These are phyloP conservation scores for Zosterops borbonicus DNA, from an alignment of 2,113 vertebrate genomes.

Conservation along the genomic window DNA sequence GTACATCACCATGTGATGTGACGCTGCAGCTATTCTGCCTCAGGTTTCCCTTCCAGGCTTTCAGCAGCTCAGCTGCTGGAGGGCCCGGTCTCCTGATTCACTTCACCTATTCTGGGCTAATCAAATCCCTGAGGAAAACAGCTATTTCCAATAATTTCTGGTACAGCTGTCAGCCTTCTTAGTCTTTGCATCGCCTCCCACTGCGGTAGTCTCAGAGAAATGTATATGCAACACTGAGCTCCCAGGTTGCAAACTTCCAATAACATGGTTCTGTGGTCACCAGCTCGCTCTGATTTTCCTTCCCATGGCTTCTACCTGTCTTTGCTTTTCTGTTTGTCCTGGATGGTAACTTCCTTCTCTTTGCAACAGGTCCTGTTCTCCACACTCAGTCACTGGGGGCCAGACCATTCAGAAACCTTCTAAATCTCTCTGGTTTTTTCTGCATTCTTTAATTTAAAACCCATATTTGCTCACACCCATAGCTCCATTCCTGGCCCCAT, in stretches of 20 bases:
- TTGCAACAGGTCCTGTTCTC: not conserved
- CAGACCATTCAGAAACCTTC: not conserved
- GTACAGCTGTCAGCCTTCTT: not conserved
- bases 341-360: not conserved
- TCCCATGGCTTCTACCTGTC: not conserved
- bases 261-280: not conserved
- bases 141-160: slow-evolving; percentile 1
- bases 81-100: not conserved
- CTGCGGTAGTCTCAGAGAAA: not conserved
- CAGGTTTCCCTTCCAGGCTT: slow-evolving; percentile 24
- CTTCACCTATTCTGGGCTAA: not conserved
- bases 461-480: accelerated
- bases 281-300: not conserved
- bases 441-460: not conserved
- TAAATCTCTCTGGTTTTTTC: not conserved
- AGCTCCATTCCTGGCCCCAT: not conserved
- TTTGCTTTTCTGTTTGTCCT: not conserved
- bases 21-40: not conserved
- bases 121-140: not conserved
- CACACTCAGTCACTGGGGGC: not conserved
- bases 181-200: not conserved
- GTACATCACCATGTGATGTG: not conserved
- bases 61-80: not conserved
- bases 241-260: not conserved
- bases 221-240: not conserved